Evolutionary conservation across 1,140 invertebrate genomes (phyloP).

Genomic region (Eurosta solidaginis): DNA sequence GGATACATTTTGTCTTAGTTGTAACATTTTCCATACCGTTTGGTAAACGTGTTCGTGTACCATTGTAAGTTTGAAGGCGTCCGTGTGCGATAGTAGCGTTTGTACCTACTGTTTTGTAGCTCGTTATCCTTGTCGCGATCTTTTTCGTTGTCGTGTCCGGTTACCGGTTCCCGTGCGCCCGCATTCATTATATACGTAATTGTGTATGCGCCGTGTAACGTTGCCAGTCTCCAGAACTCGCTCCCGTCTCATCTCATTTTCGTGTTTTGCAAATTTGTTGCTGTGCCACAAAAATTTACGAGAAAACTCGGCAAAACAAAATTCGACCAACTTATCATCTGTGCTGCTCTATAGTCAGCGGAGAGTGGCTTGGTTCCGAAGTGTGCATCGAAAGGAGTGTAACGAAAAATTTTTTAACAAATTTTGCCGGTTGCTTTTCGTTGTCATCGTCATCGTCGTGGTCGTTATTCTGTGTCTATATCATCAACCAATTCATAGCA

Average conservation of each 20-base stretch:
- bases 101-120: constrained; percentile 12
- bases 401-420: constrained; percentile 1
- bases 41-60: neutral
- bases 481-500: neutral
- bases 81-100: constrained; percentile 1
- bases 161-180: constrained; percentile 6
- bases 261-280: constrained; percentile 25
- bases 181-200: neutral
- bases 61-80: neutral
- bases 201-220: neutral
- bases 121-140: neutral
- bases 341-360: neutral
- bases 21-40: neutral
- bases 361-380: neutral
- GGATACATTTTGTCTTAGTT: neutral
- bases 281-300: constrained; percentile 10
- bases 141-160: constrained; percentile 1
- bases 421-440: constrained; percentile 22
- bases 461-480: constrained; percentile 13
- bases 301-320: neutral
- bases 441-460: too few species aligned
- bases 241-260: constrained; percentile 2
- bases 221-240: neutral
- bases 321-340: neutral
- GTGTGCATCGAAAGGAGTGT: constrained; percentile 7